Base-by-base conservation (phyloP, 2,113 vertebrate species). In the Nyctereutes procyonoides region DNA sequence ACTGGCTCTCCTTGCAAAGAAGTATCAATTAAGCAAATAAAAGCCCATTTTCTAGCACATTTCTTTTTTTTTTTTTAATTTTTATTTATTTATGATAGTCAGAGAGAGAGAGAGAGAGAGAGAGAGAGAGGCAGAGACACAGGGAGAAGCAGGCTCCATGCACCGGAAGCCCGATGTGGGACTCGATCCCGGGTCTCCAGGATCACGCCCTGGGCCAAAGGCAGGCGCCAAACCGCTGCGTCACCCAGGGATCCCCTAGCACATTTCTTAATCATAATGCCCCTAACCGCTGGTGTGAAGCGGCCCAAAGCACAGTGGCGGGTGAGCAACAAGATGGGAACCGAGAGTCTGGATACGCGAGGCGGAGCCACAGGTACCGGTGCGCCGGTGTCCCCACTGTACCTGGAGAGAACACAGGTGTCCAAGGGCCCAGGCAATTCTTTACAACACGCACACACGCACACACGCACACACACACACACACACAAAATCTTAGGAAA, bases 401-500 rank as follows among this genome's bases (percentile, higher is more conserved):
- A 80, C 60, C 0, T 15, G 53, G 20, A 43, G 0, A 51, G 3
- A 73, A 11, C 9, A 63, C 14, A 10, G 56, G 16, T 22, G 55
- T n/a, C 19, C 0, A 43, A 28, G 48, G 30, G 77, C 65, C 63
- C 69, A 71, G 62, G 67, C 1, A 3, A 35, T n/a, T 19, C 3
- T 67, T 86, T 24, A 73, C 43, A 65, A 77, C 58, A 56, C 0
- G 90, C 2, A 65, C 51, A 38, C 58, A 48, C 1, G 30, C 38
- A 48, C n/a, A 19, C 67, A 8, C 38, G 38, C 1, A 48, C 1
- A n/a, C 38, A 48, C n/a, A 19, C 67, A 8, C 38, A 48, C 1
- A n/a, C 38, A 48, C n/a, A 19, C 67, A 8, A 51, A 65, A 62
- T 9, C 43, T 58, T 4, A 26, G 60, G 43, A 51, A 51, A 71